Base-by-base conservation (phyloP, 2,888 invertebrate genomes). In the Synanthedon andrenaeformis region DNA sequence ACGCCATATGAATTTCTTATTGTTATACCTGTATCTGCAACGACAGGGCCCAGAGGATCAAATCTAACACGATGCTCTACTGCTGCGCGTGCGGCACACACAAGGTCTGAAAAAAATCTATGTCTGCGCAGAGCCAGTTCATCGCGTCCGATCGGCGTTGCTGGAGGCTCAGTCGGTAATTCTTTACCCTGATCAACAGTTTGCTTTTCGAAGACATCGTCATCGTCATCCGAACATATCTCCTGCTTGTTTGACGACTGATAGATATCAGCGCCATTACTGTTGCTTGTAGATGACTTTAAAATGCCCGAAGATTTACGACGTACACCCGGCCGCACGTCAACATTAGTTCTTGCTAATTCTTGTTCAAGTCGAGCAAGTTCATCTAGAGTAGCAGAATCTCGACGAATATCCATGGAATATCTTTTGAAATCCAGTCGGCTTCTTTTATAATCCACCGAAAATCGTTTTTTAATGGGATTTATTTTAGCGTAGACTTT, bases 131-230 rank as follows among this genome's bases (percentile, higher is more conserved):
- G 77, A 59, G 94, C 94, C 63, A 94, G 80, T 72, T 94, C 94
- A 76, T 94, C 94, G 56, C 92, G 90, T 54, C 93, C 94, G 51
- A 94, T 91, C 13, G 93, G 94, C 55, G 93, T 94, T 54, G 92
- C 93, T 51, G 93, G 93, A 60, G 92, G 91, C 59, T 92, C 91
- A 58, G 82, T 84, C 58, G 90, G 88, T n/a, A 90, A 90, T 53
- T 90, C 90, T 55, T 81, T 79, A 59, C 74, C 79, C 51, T 62
- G 76, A 4, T 60, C 63, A 53, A 58, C 55, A 50, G 75, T 73
- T 57, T 72, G 79, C 51, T 82, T 83, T 64, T 89, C 90, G 72
- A 92, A 92, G 12, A 92, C 92, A 60, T 92, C 92, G 66, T 92
- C 92, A 59, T 87, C 85, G 57, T 82, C 82, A 49, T 84, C 84